Base-by-base conservation (phyloP, 2,113 vertebrate genomes). In the Hemibagrus wyckioides region DNA sequence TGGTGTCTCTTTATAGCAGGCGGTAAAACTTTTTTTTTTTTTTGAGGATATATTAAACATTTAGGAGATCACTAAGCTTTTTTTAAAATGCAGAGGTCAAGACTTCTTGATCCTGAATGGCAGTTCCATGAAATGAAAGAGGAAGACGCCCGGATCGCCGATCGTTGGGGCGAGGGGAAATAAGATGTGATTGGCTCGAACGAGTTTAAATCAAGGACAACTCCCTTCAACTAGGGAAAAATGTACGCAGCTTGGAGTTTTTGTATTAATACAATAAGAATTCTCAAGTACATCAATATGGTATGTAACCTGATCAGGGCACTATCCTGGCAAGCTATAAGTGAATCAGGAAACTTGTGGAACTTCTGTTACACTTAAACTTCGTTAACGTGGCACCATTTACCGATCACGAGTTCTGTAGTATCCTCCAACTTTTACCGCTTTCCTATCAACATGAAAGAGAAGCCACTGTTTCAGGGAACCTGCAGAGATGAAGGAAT, bases 331-430 rank as follows among this genome's bases (percentile, higher is more conserved):
- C 54, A 57, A 23, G 33, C 21, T 21, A 15, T 81, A 81, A 81
- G 79, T 81, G 79, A 81, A 81, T 81, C 79, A 81, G 79, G 79
- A 81, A 81, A 81, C 79, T 81, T 81, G 79, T 81, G 79, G 79
- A 81, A 81, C 79, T 81, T 59, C 79, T 81, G 79, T 81, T 81
- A 81, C 79, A 81, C 54, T 81, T 81, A 81, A 81, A 81, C 79
- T 81, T 81, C 79, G 39, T 81, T 81, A 81, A 59, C 79, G 17
- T 73, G 36, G 83, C 83, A 73, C 69, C 69, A 73, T 85, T 85
- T 85, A 85, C 33, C 36, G 23, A 59, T 81, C 79, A 81, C 56
- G 54, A 75, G 83, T 75, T 65, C 50, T 44, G 67, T 57, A 73
- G 83, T n/a, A 73, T 57, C 83, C 48, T 59, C 36, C 0, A 33